Percentiles rank a stretch among this genome's conserved stretches.
These are phyloP conservation scores for Acanthococcus lagerstroemiae DNA, from an alignment of 2,888 invertebrate genomes.

Conservation along the genomic window DNA sequence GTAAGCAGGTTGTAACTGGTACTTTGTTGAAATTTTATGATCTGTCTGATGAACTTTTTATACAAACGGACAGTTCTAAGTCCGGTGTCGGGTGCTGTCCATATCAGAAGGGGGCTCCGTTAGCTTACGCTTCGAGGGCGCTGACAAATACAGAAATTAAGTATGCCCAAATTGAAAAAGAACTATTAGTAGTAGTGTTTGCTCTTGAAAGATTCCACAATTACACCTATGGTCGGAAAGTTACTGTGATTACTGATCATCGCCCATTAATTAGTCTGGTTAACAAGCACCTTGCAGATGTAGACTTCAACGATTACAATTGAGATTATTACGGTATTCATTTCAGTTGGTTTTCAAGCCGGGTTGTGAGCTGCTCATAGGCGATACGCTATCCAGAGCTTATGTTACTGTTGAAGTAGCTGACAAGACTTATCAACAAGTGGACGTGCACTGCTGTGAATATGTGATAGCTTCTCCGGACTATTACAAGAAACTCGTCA, in stretches of 20 bases:
- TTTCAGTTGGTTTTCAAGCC: conserved; percentile 11
- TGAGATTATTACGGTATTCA: conserved; percentile 10
- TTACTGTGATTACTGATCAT: conserved; percentile 17
- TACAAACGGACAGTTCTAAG: conserved; percentile 19
- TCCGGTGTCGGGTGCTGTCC: conserved; percentile 16
- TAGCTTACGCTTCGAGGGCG: conserved; percentile 5
- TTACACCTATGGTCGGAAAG: not conserved
- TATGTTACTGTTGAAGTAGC: not conserved
- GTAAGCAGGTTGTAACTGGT: conserved; percentile 29
- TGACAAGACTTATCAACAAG: not conserved
- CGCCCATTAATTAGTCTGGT: conserved; percentile 6
- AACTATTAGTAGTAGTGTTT: conserved; percentile 8
- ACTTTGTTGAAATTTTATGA: conserved; percentile 33
- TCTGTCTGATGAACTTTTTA: conserved; percentile 5
- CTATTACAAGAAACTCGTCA: not conserved
- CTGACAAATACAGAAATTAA: conserved; percentile 3
- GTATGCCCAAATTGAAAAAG: conserved; percentile 21
- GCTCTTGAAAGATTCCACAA: conserved; percentile 5
- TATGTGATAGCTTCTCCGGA: not conserved
- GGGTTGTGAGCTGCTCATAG: conserved; percentile 3
- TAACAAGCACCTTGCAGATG: not conserved
- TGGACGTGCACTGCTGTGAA: not conserved
- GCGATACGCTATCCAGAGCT: conserved; percentile 11
- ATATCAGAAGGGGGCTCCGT: conserved; percentile 5
- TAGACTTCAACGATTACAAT: conserved; percentile 18